phyloP scores from a whole-genome alignment of 2,113 vertebrate genomes.

The Haplochromis vanheusdeni region DNA sequence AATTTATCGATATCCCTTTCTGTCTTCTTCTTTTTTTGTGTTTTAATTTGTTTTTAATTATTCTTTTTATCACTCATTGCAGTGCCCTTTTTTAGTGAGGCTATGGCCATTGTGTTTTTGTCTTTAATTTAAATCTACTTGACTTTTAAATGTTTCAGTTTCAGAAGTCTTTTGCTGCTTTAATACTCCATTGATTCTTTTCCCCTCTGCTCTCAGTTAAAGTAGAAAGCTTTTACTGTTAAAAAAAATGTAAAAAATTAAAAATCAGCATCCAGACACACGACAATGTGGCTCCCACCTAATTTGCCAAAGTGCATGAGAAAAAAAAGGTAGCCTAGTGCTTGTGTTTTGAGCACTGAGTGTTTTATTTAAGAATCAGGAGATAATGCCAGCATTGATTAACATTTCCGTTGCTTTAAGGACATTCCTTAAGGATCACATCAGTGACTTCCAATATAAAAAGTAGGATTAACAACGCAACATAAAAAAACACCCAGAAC shows the following conservation, averaged over 20 bases:
- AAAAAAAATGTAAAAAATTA: fast-evolving
- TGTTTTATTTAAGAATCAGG: background rate
- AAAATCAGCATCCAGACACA: background rate
- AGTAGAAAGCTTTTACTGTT: background rate
- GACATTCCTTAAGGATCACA: background rate
- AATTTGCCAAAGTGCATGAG: background rate
- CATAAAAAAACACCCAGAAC: background rate
- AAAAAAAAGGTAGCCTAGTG: background rate
- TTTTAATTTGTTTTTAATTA: background rate
- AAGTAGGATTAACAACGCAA: background rate
- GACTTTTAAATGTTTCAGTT: background rate
- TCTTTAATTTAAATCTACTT: background rate
- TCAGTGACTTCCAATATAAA: background rate
- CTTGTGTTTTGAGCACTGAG: background rate
- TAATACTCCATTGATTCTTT: background rate
- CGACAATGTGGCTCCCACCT: background rate
- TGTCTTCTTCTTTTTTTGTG: background rate
- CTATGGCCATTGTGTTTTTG: background rate
- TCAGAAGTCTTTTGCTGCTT: background rate
- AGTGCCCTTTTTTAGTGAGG: background rate
- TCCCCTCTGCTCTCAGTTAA: background rate
- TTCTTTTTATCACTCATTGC: background rate
- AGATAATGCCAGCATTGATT: background rate
- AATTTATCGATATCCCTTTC: background rate
- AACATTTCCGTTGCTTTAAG: background rate